Evolutionary conservation across 92 coral and sea anemone species (phyloP), one percentile per base, ranked within the genome.

Genomic region (Phenganax stokvisi): DNA sequence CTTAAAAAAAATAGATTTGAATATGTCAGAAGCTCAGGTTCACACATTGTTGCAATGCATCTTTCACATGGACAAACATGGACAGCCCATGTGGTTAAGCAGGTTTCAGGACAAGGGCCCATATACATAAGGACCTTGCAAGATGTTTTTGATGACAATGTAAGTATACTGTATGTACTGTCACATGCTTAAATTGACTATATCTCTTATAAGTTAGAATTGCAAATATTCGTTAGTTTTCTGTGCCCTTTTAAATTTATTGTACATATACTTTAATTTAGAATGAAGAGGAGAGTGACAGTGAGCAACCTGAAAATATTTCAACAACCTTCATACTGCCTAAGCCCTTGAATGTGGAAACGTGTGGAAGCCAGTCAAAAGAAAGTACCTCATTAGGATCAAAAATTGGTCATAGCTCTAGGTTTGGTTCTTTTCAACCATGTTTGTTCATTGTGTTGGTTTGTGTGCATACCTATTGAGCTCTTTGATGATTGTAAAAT

Each of bases 61-160:
- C 72, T 66, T 66, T 20, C 72, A 66, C 72, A 66, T 66, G 72
- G 72, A 20, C 72, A 66, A 20, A 51, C 28, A 66, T 10, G 72
- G 72, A 66, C 20, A 27, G 72, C 72, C 28, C 13, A 47, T 10
- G 72, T 66, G 47, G 25, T 66, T 6, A 66, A 66, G 31, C 72
- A 66, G 20, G 47, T 66, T 29, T 66, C 72, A 10, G 72, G 72
- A 13, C 72, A 66, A 15, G 72, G 72, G 20, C 72, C 72, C 20
- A 30, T 66, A 10, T 66, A 66, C 72, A 13, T 66, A 25, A 66
- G 72, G 72, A 12, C 72, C 20, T 66, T 66, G 20, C 47, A 66
- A 12, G 72, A 66, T 29, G 20, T 66, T 25, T 66, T 66, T 66
- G 20, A 66, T 66, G 72, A 66, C 10, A 66, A 66, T 29, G 51